Evolutionary conservation across 2,797 vertebrate genomes (phyloP).

Genomic region (Cichlasoma orientale): DNA sequence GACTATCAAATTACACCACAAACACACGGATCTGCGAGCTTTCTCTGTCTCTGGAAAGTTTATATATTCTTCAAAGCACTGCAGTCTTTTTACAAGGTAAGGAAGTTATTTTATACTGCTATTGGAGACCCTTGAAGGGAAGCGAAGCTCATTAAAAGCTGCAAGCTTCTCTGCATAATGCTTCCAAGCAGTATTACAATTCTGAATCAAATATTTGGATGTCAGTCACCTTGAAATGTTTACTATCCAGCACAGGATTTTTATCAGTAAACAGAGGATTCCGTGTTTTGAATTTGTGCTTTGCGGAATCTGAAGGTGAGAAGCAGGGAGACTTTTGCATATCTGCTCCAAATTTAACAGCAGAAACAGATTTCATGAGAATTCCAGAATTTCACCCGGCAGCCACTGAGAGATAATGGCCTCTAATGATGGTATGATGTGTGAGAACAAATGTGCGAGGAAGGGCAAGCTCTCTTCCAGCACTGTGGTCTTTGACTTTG

Average conservation of each 20-base stretch:
- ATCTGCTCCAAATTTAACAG: constrained; percentile 9
- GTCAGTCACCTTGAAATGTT: constrained; percentile 27
- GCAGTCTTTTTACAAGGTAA: background rate
- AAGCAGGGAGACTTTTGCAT: constrained; percentile 17
- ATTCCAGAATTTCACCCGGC: constrained; percentile 29
- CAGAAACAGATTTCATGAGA: constrained; percentile 43
- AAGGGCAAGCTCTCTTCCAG: constrained; percentile 35
- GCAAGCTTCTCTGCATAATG: background rate
- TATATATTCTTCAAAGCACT: constrained; percentile 6
- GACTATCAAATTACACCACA: background rate
- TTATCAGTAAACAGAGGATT: background rate
- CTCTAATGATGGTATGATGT: constrained; percentile 42
- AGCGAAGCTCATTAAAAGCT: constrained; percentile 13
- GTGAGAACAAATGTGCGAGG: background rate
- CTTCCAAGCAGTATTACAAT: background rate
- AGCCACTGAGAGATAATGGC: constrained; percentile 40
- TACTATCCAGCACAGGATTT: constrained; percentile 1
- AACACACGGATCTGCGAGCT: background rate
- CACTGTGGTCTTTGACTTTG: constrained; percentile 47
- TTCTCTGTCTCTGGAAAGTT: constrained; percentile 9
- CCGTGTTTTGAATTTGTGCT: constrained; percentile 11
- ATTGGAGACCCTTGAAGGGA: constrained; percentile 12
- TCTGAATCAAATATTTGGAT: constrained; percentile 19
- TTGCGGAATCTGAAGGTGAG: background rate
- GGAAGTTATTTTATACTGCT: background rate